Evolutionary conservation across 2,888 invertebrate species (phyloP).

Genomic region (Mylabris sibirica): DNA sequence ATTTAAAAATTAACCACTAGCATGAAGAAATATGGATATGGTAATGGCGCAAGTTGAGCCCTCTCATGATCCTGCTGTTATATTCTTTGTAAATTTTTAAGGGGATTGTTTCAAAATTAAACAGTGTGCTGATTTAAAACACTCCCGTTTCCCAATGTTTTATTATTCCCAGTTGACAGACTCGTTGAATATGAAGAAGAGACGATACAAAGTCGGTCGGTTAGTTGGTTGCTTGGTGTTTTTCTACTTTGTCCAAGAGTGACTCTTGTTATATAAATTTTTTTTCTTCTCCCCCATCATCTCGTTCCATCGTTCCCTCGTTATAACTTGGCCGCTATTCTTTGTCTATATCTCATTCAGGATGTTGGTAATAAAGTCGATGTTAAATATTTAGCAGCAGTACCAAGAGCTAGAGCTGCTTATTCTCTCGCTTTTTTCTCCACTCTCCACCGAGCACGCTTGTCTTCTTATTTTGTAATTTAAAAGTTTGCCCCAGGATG

Average conservation of each 20-base stretch:
- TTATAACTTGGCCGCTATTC: conserved; percentile 1
- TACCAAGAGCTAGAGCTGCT: conserved; percentile 47
- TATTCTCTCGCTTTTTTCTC: conserved; percentile 40
- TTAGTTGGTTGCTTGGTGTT: conserved; percentile 16
- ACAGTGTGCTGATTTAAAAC: conserved; percentile 39
- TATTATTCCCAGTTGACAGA: conserved; percentile 49
- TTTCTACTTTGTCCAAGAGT: conserved; percentile 21
- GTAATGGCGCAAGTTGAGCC: neutral
- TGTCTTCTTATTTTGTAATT: conserved; percentile 55
- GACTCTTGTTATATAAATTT: conserved; percentile 18
- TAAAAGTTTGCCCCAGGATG: conserved; percentile 55
- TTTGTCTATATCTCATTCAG: conserved; percentile 22
- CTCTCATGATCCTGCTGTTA: neutral
- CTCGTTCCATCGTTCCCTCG: neutral
- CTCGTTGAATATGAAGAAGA: conserved; percentile 48
- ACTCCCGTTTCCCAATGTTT: conserved; percentile 43
- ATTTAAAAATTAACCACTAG: neutral
- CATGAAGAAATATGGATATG: neutral
- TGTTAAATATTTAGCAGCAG: conserved; percentile 56
- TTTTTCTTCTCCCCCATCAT: conserved; percentile 36
- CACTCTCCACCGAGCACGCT: neutral
- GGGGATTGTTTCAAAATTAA: conserved; percentile 42
- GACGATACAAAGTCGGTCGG: conserved; percentile 32
- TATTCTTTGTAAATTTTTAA: conserved; percentile 18
- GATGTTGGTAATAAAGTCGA: conserved; percentile 53